These are phyloP conservation scores for Apteryx owenii DNA, from an alignment of 2,113 vertebrate genomes.

Conservation along the genomic window DNA sequence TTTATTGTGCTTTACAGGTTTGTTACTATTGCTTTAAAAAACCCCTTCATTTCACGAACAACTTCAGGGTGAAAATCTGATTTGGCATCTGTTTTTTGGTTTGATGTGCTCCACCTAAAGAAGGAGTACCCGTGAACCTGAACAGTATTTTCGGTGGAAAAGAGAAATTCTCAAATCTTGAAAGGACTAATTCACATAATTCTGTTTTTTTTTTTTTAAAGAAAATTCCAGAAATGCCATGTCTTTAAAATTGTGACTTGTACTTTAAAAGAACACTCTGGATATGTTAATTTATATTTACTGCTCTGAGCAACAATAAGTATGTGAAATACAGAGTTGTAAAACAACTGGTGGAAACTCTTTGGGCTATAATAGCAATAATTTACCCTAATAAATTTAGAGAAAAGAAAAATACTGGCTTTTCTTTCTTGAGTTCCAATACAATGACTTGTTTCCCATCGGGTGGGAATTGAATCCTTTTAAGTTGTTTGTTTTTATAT, in stretches of 20 bases:
- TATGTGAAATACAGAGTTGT: neutral
- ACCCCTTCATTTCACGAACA: neutral
- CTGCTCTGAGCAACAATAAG: neutral
- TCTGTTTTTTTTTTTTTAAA: neutral
- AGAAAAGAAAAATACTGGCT: neutral
- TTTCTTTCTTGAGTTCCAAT: neutral
- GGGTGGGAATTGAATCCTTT: neutral
- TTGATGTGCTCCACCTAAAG: neutral
- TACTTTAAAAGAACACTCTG: neutral
- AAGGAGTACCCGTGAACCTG: too few relatives aligned
- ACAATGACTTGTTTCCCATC: neutral
- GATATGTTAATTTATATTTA: neutral
- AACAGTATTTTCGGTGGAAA: neutral
- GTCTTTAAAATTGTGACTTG: neutral
- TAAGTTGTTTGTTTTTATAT: constrained; percentile 1
- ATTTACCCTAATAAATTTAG: neutral
- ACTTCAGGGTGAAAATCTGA: neutral
- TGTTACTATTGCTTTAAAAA: neutral
- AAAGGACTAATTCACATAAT: neutral
- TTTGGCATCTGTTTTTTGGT: neutral
- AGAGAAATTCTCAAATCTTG: too few relatives aligned
- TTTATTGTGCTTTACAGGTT: neutral
- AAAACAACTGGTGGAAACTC: neutral
- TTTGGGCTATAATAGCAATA: neutral
- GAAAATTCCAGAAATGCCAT: neutral